phyloP scores from a whole-genome alignment of 2,797 vertebrate species.

The Girardinus metallicus region DNA sequence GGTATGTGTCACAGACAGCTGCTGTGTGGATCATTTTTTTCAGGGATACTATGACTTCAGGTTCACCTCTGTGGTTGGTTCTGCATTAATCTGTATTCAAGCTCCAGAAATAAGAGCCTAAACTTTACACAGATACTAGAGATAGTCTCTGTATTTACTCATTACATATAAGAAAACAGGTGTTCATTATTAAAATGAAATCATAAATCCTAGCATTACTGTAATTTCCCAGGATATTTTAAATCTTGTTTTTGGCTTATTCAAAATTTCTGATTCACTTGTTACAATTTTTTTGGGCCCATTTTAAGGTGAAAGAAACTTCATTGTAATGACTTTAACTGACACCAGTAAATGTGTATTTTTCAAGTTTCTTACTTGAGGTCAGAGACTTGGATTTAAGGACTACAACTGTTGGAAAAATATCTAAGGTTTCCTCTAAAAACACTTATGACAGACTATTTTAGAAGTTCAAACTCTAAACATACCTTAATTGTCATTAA shows the following conservation, averaged over 20 bases:
- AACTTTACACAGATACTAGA: constrained; percentile 21
- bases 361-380: no score
- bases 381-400: neutral
- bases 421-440: neutral
- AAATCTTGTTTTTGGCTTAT: neutral
- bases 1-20: constrained; percentile 84
- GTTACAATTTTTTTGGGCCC: neutral
- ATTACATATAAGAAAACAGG: neutral
- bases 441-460: neutral
- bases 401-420: neutral
- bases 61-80: constrained; percentile 60
- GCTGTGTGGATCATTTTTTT: constrained; percentile 75
- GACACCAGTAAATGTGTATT: neutral
- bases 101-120: constrained; percentile 27
- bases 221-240: neutral
- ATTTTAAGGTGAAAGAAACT: neutral
- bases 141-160: constrained; percentile 29
- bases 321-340: neutral
- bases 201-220: neutral
- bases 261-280: neutral
- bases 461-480: neutral
- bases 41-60: constrained; percentile 59
- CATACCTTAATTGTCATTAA: neutral
- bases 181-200: neutral
- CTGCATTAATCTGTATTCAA: constrained; percentile 11